Evolutionary conservation across 2,797 vertebrate genomes (phyloP), one percentile per base, ranked within the genome.

Genomic region (Phoxinus dragarum): DNA sequence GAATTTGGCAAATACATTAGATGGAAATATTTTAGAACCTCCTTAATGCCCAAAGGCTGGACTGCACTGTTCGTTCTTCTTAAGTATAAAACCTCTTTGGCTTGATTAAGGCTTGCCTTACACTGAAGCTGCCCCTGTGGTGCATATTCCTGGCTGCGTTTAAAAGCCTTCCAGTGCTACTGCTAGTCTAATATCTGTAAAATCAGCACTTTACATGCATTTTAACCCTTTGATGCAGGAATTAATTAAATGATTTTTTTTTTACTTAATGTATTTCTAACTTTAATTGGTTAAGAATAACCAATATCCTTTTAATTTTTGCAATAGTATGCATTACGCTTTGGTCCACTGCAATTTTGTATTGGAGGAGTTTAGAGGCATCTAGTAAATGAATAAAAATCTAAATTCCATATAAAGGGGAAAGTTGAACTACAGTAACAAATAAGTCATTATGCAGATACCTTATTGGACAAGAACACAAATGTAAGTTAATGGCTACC

Each of bases 31-130:
- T 87, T 69, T 49, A 44, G 83, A 72, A 78, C 42, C n/a, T 75
- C 52, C 17, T 44, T 19, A 61, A 82, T 75, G 31, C 42, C 47
- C 23, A 72, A 49, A 77, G 16, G 52, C 71, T 71, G 52, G 44
- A 59, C 56, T 54, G 81, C 10, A 38, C 54, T 82, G 54, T 72
- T 64, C 82, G 54, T 72, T 64, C 82, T 86, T 49, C 82, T 77
- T 54, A 69, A 71, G 71, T 52, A 81, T 82, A 85, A 89, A 85
- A 77, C 84, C 76, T 85, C 47, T 84, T 86, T 69, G 38, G 47
- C n/a, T 87, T 81, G 73, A 86, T 81, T 84, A 80, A 44, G 74
- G 67, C 61, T 81, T 88, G 72, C n/a, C 84, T 56, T 85, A 66
- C 19, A 81, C 74, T 77, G 72, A 81, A 75, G 73, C 75, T 72